A percentile compares a stretch with the other conserved stretches of the same genome.
Conservation (phyloP, 2,797 vertebrate species). For the Xenentodon cancila region DNA sequence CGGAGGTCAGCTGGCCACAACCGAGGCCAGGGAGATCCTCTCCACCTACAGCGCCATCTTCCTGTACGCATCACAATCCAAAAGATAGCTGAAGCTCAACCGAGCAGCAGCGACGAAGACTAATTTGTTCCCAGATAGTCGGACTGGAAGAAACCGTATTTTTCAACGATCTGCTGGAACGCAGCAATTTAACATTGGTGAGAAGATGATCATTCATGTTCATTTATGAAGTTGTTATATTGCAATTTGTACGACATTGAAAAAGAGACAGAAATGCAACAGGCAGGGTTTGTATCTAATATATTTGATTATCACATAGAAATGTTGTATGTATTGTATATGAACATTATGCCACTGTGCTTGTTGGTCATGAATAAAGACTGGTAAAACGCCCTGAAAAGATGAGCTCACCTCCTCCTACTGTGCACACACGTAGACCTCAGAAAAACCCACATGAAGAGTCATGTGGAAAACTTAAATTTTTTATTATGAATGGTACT, state of each 20-base stretch:
- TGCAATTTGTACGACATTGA: constrained; percentile 33
- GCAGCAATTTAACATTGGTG: constrained; percentile 25
- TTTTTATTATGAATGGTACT: constrained; percentile 19
- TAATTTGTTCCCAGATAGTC: constrained; percentile 29
- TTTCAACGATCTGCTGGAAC: constrained; percentile 42
- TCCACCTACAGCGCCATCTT: constrained; percentile 93
- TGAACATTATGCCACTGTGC: constrained; percentile 42
- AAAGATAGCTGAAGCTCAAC: constrained; percentile 78
- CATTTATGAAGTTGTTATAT: constrained; percentile 27
- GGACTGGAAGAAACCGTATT: constrained; percentile 45
- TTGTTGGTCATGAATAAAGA: constrained; percentile 9
- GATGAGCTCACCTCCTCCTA: constrained; percentile 7
- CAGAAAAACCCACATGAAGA: constrained; percentile 18
- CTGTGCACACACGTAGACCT: neutral
- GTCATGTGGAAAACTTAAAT: constrained; percentile 10
- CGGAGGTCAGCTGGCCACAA: constrained; percentile 88
- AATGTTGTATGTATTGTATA: constrained; percentile 67
- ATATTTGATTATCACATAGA: constrained; percentile 66
- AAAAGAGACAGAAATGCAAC: constrained; percentile 51
- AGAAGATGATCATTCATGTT: constrained; percentile 38
- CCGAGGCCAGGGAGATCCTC: constrained; percentile 90
- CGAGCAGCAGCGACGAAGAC: constrained; percentile 24
- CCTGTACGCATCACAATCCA: constrained; percentile 86
- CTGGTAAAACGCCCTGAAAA: constrained; percentile 5
- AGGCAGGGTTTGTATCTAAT: constrained; percentile 70